Evolutionary conservation across 1,140 invertebrate genomes (phyloP).

Genomic region (Pollicipes pollicipes): DNA sequence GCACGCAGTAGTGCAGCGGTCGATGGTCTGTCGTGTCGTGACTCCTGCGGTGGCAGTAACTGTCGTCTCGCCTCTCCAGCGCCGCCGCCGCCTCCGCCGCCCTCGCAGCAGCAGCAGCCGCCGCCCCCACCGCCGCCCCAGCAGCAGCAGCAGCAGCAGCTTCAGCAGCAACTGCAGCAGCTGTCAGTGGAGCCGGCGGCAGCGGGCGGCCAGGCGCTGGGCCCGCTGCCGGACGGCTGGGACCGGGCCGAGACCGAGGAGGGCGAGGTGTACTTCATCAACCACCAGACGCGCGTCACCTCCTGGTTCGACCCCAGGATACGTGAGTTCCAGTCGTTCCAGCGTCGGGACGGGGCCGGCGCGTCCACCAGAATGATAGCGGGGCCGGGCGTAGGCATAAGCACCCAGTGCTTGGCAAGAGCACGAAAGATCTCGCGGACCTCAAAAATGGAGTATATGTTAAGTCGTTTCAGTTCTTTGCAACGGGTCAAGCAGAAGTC

Average conservation of each 20-base stretch:
- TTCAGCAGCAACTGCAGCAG: conserved; percentile 6
- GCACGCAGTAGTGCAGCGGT: too few species aligned
- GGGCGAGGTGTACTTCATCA: conserved; percentile 93
- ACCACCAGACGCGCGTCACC: conserved; percentile 81
- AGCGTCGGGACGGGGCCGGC: too few species aligned
- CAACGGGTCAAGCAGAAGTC: neutral
- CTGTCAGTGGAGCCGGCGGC: conserved; percentile 8
- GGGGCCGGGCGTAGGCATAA: too few species aligned
- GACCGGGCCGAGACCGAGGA: conserved; percentile 81
- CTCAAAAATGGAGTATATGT: neutral
- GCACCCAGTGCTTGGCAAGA: neutral
- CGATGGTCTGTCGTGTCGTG: too few species aligned
- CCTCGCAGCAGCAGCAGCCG: conserved; percentile 8
- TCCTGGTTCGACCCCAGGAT: conserved; percentile 96
- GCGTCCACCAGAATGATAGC: too few species aligned
- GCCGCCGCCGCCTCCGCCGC: conserved; percentile 29
- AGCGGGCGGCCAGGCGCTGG: conserved; percentile 28
- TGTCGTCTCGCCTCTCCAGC: too few species aligned
- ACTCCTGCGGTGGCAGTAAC: too few species aligned
- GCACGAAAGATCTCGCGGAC: neutral
- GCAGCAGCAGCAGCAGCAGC: conserved; percentile 8
- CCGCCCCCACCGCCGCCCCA: conserved; percentile 6
- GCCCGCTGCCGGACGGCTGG: conserved; percentile 84
- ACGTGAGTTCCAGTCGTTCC: conserved; percentile 49
- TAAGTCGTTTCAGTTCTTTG: too few species aligned